Evolutionary conservation across 2,797 vertebrate genomes (phyloP), one percentile per base, ranked within the genome.

Genomic region (Spinus pinus): DNA sequence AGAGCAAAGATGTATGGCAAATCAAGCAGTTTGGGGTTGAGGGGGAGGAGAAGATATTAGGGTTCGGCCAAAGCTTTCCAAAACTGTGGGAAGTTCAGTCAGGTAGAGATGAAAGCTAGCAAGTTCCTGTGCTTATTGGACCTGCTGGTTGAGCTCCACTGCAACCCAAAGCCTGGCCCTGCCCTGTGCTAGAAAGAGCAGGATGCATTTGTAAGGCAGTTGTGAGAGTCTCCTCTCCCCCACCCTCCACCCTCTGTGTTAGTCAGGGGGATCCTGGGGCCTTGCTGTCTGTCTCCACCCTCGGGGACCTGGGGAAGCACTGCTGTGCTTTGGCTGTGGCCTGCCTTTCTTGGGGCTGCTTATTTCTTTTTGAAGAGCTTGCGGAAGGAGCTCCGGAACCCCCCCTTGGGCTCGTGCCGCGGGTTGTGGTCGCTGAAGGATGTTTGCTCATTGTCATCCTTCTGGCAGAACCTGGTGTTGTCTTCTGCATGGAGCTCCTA

Each of bases 341-440:
- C 96, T 95, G 94, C 90, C 97, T 95, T 91, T 95, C 91, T 86
- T 79, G 92, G 91, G 96, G 92, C 97, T 97, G 98, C 98, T 98
- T 97, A 99, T 99, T 99, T 99, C 97, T 99, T 99, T 98, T 99
- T 99, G 98, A 99, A 99, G 96, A 99, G 99, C 95, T 99, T 99
- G 98, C 99, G 99, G 97, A 99, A 99, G 51, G 99, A 99, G 98
- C 98, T 99, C 86, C 99, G 98, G 96, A 99, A 99, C 80, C 99
- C 98, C 97, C 99, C 99, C 98, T 99, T 99, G 97, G 98, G 98
- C 96, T 99, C 99, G 97, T 98, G 98, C 97, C 99, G 99, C 21
- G 99, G 98, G 96, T 98, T 99, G 95, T 98, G 98, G 95, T 99
- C 99, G 81, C 98, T 99, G 97, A 99, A 98, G 94, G 98, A 98